Percentiles rank a stretch among this genome's conserved stretches.
Evolutionary conservation across 2,113 vertebrate species (phyloP).

Genomic region (Aptenodytes forsteri): DNA sequence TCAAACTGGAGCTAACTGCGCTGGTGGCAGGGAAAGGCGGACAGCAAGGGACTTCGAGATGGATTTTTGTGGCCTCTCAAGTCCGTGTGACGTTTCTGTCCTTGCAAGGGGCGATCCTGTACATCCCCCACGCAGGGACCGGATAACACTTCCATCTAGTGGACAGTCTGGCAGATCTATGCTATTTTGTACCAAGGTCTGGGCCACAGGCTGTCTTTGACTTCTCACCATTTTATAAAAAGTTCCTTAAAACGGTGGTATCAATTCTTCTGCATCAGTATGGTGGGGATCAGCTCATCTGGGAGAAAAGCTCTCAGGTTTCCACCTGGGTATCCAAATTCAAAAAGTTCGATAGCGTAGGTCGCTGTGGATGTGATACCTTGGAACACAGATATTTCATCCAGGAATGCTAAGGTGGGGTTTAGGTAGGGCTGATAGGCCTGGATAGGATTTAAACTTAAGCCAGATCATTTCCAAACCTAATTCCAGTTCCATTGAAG

Average conservation of each 20-base stretch:
- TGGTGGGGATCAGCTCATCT: not conserved
- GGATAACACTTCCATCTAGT: not conserved
- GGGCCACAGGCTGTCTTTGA: not conserved
- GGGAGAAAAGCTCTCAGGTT: not conserved
- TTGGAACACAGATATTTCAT: not conserved
- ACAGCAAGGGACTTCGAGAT: not conserved
- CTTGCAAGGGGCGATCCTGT: not conserved
- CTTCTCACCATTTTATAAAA: not conserved
- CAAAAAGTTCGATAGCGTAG: not conserved
- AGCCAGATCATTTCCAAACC: not conserved
- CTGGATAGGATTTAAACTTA: not conserved
- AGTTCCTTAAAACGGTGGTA: not conserved
- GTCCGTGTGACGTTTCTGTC: not conserved
- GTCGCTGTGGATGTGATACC: accelerated
- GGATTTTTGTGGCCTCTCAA: not conserved
- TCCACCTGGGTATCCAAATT: not conserved
- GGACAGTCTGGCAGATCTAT: not conserved
- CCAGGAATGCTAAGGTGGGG: not conserved
- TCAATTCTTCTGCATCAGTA: not conserved
- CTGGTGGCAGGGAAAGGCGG: not conserved
- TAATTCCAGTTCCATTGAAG: not conserved
- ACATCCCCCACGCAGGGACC: accelerated
- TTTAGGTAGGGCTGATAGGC: not conserved
- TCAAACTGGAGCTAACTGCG: not conserved
- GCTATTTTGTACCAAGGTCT: not conserved